Percentiles rank a stretch among this genome's conserved stretches.
Evolutionary conservation across 2,888 invertebrate species (phyloP).

Genomic region (Platerodrilus igneus): DNA sequence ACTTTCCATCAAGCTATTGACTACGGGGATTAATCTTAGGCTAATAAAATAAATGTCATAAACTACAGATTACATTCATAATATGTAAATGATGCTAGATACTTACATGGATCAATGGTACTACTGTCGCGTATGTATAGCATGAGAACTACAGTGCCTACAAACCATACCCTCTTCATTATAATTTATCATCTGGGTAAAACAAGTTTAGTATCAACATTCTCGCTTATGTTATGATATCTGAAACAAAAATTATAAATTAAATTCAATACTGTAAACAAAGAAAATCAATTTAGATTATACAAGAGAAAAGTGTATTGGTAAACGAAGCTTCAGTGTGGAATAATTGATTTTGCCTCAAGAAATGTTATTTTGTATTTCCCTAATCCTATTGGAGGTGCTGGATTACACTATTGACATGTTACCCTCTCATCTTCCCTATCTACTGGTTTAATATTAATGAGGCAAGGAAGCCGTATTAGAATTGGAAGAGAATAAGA

Average conservation of each 20-base stretch:
- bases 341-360: conserved; percentile 39
- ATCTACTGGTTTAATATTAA: conserved; percentile 41
- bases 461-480: conserved; percentile 40
- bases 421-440: conserved; percentile 31
- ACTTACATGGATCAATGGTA: conserved; percentile 44
- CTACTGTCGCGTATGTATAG: conserved; percentile 29
- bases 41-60: too few relatives aligned
- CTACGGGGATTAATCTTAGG: too few relatives aligned
- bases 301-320: conserved; percentile 27
- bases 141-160: conserved; percentile 30
- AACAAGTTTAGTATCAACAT: conserved; percentile 14
- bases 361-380: conserved; percentile 40
- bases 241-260: conserved; percentile 34
- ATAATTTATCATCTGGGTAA: conserved; percentile 22
- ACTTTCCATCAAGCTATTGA: too few relatives aligned
- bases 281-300: conserved; percentile 27
- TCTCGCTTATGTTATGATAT: conserved; percentile 34
- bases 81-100: too few relatives aligned
- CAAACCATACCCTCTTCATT: conserved; percentile 34
- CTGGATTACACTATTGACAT: conserved; percentile 41
- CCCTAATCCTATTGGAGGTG: conserved; percentile 41
- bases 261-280: conserved; percentile 1
- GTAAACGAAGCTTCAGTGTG: conserved; percentile 37
- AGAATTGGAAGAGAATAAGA: conserved; percentile 37
- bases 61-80: too few relatives aligned